Base-by-base conservation (phyloP, 53 echinoderm and acorn worm species). In the Hippasteria phrygiana region DNA sequence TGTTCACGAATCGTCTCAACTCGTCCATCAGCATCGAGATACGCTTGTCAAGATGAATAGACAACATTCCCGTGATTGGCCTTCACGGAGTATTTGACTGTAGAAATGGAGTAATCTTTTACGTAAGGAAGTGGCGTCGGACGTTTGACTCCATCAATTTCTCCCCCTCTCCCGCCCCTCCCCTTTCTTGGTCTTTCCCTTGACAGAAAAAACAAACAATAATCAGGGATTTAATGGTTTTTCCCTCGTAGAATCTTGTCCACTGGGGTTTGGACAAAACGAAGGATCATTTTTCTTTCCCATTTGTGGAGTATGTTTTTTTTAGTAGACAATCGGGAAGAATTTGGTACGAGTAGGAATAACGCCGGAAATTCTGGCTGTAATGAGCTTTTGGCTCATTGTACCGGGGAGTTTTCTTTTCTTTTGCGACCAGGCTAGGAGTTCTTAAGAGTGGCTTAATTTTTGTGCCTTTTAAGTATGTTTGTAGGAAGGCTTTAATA, bases 41-140 rank as follows among this genome's bases (percentile, higher is more conserved):
- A 20, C 12, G 38, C 45, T 28, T 62, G 85, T 34, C 36, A 69
- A 85, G 50, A 71, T 48, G 31, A 45, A 50, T 70, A 29, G 18
- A 4, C 48, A 81, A 82, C 24, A 27, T 39, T n/a, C 6, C 73
- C 43, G 24, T 43, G 82, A 82, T 66, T 64, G 64, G 64, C 66
- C 82, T 66, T 46, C 1, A 43, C 64, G 7, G 35, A 7, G 37
- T n/a, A 78, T 56, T 40, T 18, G 0, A 43, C 36, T 77, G 13
- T 78, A 20, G 24, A 81, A 40, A 17, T 81, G 31, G 81, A 45
- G 81, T 62, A 62, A 81, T 81, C 82, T 66, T n/a, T 42, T 22
- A 14, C 43, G 24, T 42, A 56, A 45, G 65, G 82, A 82, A 82
- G 62, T 62, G 65, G 20, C 79, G n/a, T 56, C 42, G 27, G 10